These are phyloP conservation scores for Synanthedon vespiformis DNA, from an alignment of 2,888 invertebrate genomes.

Conservation along the genomic window DNA sequence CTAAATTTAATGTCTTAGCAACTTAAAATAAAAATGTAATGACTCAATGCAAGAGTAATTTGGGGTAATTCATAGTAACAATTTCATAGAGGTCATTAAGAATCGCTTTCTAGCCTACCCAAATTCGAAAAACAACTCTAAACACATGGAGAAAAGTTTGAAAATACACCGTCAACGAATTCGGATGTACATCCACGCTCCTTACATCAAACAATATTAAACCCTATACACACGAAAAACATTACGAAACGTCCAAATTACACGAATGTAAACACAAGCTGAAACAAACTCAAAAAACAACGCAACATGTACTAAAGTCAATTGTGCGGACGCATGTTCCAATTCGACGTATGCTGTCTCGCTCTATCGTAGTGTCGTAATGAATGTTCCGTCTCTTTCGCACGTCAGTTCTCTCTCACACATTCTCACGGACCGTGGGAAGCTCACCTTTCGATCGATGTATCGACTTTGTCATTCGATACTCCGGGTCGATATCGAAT, in stretches of 20 bases:
- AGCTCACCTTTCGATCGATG: conserved; percentile 29
- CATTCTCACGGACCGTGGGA: conserved; percentile 36
- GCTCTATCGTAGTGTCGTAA: background rate
- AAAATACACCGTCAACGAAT: background rate
- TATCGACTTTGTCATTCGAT: conserved; percentile 25
- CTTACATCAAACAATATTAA: background rate
- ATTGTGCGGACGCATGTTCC: background rate
- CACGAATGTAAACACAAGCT: background rate
- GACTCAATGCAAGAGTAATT: background rate
- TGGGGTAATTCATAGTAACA: background rate
- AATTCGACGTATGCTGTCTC: background rate
- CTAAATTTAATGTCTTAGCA: too few species aligned
- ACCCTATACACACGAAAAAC: background rate
- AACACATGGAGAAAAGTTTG: background rate
- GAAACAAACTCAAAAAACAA: background rate
- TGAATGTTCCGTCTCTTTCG: conserved; percentile 7
- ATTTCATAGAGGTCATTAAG: background rate
- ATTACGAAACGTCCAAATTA: background rate
- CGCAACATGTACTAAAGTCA: background rate
- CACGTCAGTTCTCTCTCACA: conserved; percentile 9
- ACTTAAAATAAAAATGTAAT: background rate
- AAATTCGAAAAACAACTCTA: background rate
- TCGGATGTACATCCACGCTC: too few species aligned
- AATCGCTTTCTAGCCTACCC: background rate
- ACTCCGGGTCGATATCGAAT: conserved; percentile 16